Percentiles rank a stretch among this genome's conserved stretches.
phyloP scores from a whole-genome alignment of 2,113 vertebrate genomes.

The Micronycteris hirsuta region DNA sequence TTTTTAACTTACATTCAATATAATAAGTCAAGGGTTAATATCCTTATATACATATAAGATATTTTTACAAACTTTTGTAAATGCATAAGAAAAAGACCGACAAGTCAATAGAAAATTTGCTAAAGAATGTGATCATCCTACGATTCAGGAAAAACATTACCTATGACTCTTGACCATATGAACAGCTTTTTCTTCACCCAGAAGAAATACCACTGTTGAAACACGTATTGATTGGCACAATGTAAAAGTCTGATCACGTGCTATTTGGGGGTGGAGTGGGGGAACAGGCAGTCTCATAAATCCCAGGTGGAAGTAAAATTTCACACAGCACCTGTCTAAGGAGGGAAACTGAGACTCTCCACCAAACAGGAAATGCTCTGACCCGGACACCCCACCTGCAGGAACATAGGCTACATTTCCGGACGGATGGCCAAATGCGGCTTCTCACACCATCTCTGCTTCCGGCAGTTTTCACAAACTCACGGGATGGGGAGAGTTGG shows the following conservation, averaged over 20 bases:
- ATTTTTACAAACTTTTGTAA: background rate
- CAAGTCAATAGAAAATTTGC: background rate
- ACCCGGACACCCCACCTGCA: constrained; percentile 44
- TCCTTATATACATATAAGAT: background rate
- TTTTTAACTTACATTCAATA: background rate
- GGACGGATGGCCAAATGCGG: background rate
- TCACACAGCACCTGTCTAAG: background rate
- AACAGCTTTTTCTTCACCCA: background rate
- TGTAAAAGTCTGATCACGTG: background rate
- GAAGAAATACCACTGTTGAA: background rate
- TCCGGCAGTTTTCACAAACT: background rate
- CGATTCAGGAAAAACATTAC: background rate
- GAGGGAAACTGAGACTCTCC: constrained; percentile 8
- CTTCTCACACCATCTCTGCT: constrained; percentile 23
- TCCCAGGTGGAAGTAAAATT: background rate
- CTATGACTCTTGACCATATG: background rate
- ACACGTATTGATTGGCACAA: background rate
- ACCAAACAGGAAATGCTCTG: background rate
- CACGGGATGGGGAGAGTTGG: constrained; percentile 42
- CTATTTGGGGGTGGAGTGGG: background rate
- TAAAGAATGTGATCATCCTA: background rate
- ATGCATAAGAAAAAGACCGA: background rate
- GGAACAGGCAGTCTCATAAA: background rate
- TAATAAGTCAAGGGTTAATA: background rate
- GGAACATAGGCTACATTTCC: background rate